These are phyloP conservation scores for Phainopepla nitens DNA, from an alignment of 2,113 vertebrate genomes.

Conservation along the genomic window DNA sequence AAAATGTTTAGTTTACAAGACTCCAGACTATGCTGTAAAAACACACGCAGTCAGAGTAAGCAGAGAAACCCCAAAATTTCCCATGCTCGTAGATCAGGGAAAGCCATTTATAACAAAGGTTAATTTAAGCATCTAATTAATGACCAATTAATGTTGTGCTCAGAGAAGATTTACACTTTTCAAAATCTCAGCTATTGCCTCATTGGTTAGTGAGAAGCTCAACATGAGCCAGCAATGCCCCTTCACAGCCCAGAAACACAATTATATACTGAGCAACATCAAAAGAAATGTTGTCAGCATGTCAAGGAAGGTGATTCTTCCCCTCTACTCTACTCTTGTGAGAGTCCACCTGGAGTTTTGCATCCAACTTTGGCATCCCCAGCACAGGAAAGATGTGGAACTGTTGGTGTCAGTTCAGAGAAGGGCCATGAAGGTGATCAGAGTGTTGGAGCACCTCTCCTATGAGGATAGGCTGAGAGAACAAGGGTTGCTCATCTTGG, in stretches of 20 bases:
- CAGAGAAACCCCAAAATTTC: neutral
- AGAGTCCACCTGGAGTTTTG: neutral
- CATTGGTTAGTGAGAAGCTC: neutral
- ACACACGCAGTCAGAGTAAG: neutral
- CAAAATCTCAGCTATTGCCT: neutral
- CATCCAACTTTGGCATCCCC: neutral
- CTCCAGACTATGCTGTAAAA: neutral
- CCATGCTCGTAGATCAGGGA: accelerated
- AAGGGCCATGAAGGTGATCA: no score
- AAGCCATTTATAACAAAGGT: neutral
- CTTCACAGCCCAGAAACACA: neutral
- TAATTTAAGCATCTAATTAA: neutral
- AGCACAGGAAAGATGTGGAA: neutral
- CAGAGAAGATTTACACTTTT: neutral
- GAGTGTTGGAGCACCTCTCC: neutral
- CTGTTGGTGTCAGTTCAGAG: neutral
- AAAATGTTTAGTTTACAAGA: neutral
- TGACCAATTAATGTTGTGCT: neutral
- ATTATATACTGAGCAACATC: neutral
- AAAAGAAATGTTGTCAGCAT: neutral
- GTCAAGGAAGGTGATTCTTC: neutral
- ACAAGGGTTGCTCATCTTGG: neutral
- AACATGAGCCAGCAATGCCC: neutral
- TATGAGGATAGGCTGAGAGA: neutral
- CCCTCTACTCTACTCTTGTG: neutral